Evolutionary conservation across 2,888 invertebrate genomes (phyloP), one percentile per base, ranked within the genome.

Genomic region (Cheilosia urbana): DNA sequence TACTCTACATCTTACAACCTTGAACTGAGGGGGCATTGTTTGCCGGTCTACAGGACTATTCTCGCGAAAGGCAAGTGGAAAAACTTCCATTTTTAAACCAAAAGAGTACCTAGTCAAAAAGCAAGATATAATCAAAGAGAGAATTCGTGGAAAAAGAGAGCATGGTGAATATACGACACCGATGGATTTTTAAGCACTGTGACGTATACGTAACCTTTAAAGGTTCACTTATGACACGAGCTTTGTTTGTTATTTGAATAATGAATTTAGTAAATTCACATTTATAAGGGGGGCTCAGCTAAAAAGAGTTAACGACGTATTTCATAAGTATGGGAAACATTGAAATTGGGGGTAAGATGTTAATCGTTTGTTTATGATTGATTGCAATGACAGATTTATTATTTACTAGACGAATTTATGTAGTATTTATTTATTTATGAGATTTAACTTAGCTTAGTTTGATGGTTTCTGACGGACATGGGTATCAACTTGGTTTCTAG

Each of bases 1-100:
- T 72, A 65, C 63, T 66, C 58, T 63, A 79, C 69, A 84, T 79
- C 63, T 17, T 65, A 69, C 79, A 84, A 79, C 84, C 84, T 84
- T 84, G 84, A 75, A 75, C 79, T 75, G 79, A 65, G 68, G 65
- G 73, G 58, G 69, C 37, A 79, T 63, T 79, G 40, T 75, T 79
- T 79, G 84, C 84, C 84, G 84, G 79, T 79, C 75, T 79, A 51
- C 15, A 78, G 72, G 49, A 63, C 72, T 65, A 79, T 75, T 49
- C 55, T 79, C 58, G 45, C 57, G 69, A 69, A 51, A 47, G 42
- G 53, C 27, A 72, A 73, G 34, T 73, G 30, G 55, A 62, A 73
- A 62, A 57, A 53, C 65, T 69, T 65, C 72, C 68, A 73, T 83
- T 68, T 83, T 57, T 21, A 68, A 72, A 78, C 62, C 7, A 17